A percentile compares a stretch with the other conserved stretches of the same genome.
Evolutionary conservation across 1,140 invertebrate species (phyloP).

Genomic region (Thaumatotibia leucotreta): DNA sequence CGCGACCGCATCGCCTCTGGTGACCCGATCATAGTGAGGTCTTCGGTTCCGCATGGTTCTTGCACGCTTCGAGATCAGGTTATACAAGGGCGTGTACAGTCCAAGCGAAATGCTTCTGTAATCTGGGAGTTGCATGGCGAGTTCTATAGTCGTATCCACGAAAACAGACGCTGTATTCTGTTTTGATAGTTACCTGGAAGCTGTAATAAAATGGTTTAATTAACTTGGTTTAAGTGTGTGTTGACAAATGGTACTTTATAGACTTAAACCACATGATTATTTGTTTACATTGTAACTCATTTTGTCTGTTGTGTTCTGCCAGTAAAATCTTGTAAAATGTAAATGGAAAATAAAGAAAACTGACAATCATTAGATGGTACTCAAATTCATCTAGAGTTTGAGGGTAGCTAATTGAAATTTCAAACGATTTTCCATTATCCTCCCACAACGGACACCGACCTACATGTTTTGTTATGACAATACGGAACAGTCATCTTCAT

Average conservation of each 20-base stretch:
- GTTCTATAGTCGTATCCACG: neutral
- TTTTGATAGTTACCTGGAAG: neutral
- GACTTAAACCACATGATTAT: neutral
- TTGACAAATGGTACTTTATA: neutral
- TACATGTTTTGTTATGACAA: neutral
- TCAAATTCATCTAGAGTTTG: no score
- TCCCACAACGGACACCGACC: no score
- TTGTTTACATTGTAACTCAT: neutral
- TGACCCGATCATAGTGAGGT: neutral
- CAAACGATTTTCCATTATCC: no score
- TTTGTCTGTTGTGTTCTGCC: no score
- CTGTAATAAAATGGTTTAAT: constrained; percentile 6
- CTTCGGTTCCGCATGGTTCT: neutral
- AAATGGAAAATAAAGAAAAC: neutral
- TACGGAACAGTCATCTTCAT: neutral
- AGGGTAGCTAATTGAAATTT: no score
- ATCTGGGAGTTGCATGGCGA: neutral
- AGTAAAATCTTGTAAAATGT: no score
- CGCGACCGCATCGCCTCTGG: neutral
- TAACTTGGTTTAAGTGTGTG: neutral
- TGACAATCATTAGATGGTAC: neutral
- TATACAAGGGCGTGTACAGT: neutral
- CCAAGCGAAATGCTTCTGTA: neutral
- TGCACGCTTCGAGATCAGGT: neutral
- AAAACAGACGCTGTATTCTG: constrained; percentile 6